Evolutionary conservation across 53 echinoderm and acorn worm species (phyloP).

Genomic region (Patiria pectinifera): DNA sequence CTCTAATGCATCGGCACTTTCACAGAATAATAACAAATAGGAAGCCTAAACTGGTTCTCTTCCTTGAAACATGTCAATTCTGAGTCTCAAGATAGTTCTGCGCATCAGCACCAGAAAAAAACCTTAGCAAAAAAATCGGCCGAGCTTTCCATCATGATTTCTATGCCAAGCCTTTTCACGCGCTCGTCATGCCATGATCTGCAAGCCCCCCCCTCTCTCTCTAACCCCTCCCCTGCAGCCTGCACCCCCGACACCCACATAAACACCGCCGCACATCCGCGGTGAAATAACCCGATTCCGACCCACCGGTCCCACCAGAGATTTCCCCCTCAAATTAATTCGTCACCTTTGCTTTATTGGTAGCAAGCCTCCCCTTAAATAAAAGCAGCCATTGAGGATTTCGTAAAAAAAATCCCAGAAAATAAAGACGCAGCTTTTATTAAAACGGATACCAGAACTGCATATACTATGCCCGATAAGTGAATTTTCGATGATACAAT

Average conservation of each 20-base stretch:
- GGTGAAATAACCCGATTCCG: conserved; percentile 48
- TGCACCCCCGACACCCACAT: neutral
- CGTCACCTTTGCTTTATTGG: conserved; percentile 52
- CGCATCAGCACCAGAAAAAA: too few relatives aligned
- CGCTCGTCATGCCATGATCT: too few relatives aligned
- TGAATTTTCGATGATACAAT: conserved; percentile 23
- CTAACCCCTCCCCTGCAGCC: neutral
- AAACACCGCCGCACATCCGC: conserved; percentile 21
- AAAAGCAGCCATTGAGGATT: too few relatives aligned
- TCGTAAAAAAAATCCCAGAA: neutral
- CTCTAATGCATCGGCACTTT: too few relatives aligned
- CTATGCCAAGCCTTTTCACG: too few relatives aligned
- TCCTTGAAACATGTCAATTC: too few relatives aligned
- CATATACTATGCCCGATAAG: neutral
- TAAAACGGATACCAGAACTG: neutral
- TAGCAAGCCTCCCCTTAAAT: conserved; percentile 1
- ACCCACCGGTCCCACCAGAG: conserved; percentile 13
- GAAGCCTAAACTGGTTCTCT: too few relatives aligned
- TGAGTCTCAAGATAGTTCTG: too few relatives aligned
- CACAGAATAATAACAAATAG: too few relatives aligned
- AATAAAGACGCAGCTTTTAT: neutral
- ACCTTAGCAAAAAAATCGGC: too few relatives aligned
- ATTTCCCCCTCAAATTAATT: conserved; percentile 53
- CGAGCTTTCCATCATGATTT: too few relatives aligned
- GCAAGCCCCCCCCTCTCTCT: neutral